Conservation (phyloP, 2,888 invertebrate species). For the Amblyjoppa fuscipennis region DNA sequence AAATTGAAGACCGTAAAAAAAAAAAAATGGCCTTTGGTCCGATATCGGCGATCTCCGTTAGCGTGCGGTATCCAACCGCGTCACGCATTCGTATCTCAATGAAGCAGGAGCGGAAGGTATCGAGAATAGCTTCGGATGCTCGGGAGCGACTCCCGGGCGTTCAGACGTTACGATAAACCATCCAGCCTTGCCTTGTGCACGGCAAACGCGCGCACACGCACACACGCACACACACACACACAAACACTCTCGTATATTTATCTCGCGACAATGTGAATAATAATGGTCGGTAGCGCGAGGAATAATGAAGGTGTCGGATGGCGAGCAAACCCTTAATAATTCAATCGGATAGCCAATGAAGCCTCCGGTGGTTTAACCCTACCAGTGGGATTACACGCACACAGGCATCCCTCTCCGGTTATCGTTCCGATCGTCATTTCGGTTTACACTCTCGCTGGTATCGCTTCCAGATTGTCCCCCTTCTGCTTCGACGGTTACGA, state of each 20-base stretch:
- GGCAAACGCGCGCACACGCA: no score
- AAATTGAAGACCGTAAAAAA: not conserved
- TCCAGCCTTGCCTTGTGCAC: not conserved
- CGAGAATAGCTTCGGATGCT: not conserved
- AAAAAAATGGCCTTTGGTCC: not conserved
- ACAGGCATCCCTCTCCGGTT: constrained; percentile 16
- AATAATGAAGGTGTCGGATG: constrained; percentile 62
- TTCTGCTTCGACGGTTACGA: constrained; percentile 12
- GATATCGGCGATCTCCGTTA: not conserved
- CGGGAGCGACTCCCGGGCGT: not conserved
- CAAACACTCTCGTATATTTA: constrained; percentile 1
- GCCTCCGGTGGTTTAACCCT: constrained; percentile 48
- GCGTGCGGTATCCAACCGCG: not conserved
- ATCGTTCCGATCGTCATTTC: constrained; percentile 48
- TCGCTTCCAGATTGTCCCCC: constrained; percentile 49
- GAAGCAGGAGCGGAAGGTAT: not conserved
- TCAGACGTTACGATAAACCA: constrained; percentile 10
- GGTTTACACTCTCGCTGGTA: constrained; percentile 25
- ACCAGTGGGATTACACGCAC: constrained; percentile 22
- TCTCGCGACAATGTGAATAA: constrained; percentile 61
- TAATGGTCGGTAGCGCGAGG: constrained; percentile 52
- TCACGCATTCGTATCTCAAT: not conserved
- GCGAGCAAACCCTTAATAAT: constrained; percentile 62
- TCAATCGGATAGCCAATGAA: constrained; percentile 60
- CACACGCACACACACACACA: no score